Percentiles rank a stretch among this genome's conserved stretches.
phyloP scores from a whole-genome alignment of 2,113 vertebrate species.

The Gymnocephalus cernua region DNA sequence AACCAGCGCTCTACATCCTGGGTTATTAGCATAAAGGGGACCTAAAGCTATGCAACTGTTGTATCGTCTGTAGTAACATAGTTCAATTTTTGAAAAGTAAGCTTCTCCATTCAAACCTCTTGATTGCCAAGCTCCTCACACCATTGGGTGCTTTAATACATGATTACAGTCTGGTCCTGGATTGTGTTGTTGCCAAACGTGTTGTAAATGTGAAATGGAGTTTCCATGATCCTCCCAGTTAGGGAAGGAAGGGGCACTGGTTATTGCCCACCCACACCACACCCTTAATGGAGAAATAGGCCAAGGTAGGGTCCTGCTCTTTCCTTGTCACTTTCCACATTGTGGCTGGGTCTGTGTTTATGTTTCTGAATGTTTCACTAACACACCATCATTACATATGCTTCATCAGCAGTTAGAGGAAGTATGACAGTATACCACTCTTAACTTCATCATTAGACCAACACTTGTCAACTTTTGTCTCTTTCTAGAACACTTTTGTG shows the following conservation, averaged over 20 bases:
- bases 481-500: neutral
- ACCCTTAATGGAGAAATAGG: conserved; percentile 63
- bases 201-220: conserved; percentile 33
- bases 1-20: neutral
- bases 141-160: neutral
- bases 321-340: conserved; percentile 67
- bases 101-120: neutral
- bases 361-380: conserved; percentile 49
- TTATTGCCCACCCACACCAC: conserved; percentile 61
- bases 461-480: neutral
- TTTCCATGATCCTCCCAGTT: conserved; percentile 78
- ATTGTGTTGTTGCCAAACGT: conserved; percentile 32
- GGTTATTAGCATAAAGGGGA: neutral
- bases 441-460: conserved; percentile 6
- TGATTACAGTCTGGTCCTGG: conserved; percentile 13
- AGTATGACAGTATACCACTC: too few species aligned
- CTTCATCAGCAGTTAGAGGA: conserved; percentile 5
- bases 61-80: neutral
- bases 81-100: neutral
- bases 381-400: conserved; percentile 10
- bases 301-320: conserved; percentile 63
- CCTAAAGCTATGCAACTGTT: neutral
- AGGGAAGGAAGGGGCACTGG: conserved; percentile 77
- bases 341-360: conserved; percentile 46
- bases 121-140: neutral